phyloP scores from a whole-genome alignment of 2,797 vertebrate species.

The Pseudocheirus occidentalis region DNA sequence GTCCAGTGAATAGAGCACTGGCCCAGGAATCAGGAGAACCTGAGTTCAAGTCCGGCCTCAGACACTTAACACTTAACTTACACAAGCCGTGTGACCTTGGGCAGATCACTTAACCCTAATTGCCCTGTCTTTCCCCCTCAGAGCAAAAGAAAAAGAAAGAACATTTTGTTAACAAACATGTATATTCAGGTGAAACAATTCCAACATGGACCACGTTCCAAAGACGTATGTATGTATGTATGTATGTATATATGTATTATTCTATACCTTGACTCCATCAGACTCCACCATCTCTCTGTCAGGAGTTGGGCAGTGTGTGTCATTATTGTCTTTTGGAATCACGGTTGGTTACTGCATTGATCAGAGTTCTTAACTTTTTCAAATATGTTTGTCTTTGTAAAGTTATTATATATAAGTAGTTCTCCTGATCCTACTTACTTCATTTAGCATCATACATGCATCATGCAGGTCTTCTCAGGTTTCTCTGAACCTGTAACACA shows the following conservation, averaged over 20 bases:
- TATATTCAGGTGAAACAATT: not conserved
- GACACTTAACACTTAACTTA: too few relatives aligned
- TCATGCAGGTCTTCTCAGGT: not conserved
- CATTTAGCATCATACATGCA: not conserved
- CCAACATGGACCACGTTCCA: not conserved
- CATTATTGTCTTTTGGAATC: not conserved
- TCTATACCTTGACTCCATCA: not conserved
- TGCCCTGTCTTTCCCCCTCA: too few relatives aligned
- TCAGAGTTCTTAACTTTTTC: not conserved
- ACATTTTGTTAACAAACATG: not conserved
- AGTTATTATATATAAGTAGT: not conserved
- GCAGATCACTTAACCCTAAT: too few relatives aligned
- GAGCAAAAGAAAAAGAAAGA: not conserved
- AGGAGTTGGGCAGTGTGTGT: not conserved
- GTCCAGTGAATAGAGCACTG: too few relatives aligned
- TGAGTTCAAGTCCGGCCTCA: too few relatives aligned
- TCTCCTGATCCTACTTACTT: not conserved
- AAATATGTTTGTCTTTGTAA: not conserved
- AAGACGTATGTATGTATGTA: not conserved
- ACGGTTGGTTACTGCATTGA: not conserved
- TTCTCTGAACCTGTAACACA: not conserved
- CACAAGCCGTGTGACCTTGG: too few relatives aligned
- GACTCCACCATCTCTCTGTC: not conserved
- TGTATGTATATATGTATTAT: not conserved
- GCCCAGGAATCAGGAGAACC: too few relatives aligned